Base-by-base conservation (phyloP, 2,888 invertebrate genomes). In the Axea sp. region DNA sequence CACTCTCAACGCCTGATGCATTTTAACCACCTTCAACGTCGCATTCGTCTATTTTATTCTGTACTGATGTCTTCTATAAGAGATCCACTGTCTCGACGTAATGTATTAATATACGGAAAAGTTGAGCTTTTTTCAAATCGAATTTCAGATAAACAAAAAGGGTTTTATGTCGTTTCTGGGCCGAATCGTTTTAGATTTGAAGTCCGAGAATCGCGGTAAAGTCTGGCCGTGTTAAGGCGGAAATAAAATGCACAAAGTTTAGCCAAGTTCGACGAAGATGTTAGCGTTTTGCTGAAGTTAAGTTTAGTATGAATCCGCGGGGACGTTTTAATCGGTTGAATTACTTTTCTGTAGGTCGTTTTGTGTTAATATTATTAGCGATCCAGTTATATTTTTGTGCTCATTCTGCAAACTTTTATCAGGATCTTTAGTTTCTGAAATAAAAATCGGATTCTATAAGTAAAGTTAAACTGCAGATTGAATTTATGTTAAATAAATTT, bases 11-110 rank as follows among this genome's bases (percentile, higher is more conserved):
- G 67, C 39, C 41, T 22, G 67, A 65, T 67, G 73, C 73, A 73
- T 73, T 67, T 73, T 73, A 67, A 67, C 33, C 55, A 22, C 26
- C 49, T n/a, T 12, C 31, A 53, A 60, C 59, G 59, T 65, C 57
- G 53, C 43, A 8, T 35, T 15, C 28, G 45, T 49, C 51, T 69
- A 45, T 43, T 60, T 53, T 53, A 45, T 53, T 69, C 55, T 37
- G 35, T 17, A 5, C 26, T 28, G 31, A 49, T 30, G 24, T 53
- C 59, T 49, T 59, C 9, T 11, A 19, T 53, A 9, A 24, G 28
- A 17, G 12, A 47, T 60, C 19, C 30, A 9, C 14, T 22, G n/a
- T 7, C 7, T 17, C 8, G 19, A 31, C 24, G 28, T 12, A 37
- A 19, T 17, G 35, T 26, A 55, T 41, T 35, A 37, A 60, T 37